phyloP scores from a whole-genome alignment of 2,113 vertebrate species.

The Ictidomys tridecemlineatus region DNA sequence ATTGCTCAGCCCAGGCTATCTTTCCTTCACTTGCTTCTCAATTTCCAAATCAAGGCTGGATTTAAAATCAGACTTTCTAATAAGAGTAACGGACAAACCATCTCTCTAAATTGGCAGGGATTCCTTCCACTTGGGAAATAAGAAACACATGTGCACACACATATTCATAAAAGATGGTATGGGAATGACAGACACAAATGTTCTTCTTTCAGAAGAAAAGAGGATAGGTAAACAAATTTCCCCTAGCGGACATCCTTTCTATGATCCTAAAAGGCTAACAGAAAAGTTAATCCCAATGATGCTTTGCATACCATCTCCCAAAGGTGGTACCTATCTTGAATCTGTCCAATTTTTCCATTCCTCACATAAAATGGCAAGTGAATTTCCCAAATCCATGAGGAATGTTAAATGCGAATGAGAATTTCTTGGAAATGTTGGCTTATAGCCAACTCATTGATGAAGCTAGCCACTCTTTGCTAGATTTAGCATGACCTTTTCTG shows the following conservation, averaged over 20 bases:
- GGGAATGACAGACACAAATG: neutral
- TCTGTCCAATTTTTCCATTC: neutral
- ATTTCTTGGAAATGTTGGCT: conserved; percentile 26
- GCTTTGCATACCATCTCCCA: neutral
- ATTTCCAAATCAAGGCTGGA: neutral
- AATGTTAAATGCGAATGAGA: neutral
- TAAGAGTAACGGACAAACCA: neutral
- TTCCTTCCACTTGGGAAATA: neutral
- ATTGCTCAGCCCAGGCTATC: neutral
- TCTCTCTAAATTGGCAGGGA: neutral
- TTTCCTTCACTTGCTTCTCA: neutral
- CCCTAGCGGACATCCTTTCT: neutral
- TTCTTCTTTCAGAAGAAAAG: neutral
- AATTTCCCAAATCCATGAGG: conserved; percentile 20
- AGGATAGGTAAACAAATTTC: neutral
- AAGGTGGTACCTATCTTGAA: neutral
- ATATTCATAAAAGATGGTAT: neutral
- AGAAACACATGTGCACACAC: neutral
- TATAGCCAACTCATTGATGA: neutral
- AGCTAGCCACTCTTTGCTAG: neutral
- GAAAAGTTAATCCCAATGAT: neutral
- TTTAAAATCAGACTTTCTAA: neutral
- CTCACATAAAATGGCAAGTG: neutral
- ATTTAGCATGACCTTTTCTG: neutral
- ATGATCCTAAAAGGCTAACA: neutral